Evolutionary conservation across 2,888 invertebrate genomes (phyloP), one percentile per base, ranked within the genome.

Genomic region (Oconnorella tubifera): DNA sequence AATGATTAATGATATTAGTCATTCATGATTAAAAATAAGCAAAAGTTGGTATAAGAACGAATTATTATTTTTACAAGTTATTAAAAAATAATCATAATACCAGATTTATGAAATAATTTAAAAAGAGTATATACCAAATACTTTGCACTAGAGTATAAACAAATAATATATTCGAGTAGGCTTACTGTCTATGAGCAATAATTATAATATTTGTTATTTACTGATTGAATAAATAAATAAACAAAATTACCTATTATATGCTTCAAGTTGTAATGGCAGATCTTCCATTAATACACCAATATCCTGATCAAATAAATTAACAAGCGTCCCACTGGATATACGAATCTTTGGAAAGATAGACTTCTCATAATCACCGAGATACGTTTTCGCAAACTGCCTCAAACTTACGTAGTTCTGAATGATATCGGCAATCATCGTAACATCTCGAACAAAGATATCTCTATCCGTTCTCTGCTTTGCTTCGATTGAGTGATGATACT

Each of bases 321-420:
- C 65, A 53, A 69, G 58, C 14, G 65, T 68, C 6, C 31, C 25
- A 1, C 67, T 53, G 1, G 69, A 57, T 0, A 33, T 63, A 32
- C 58, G 56, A 51, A 68, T 60, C 63, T 63, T 69, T 19, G 63
- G 64, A 33, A 69, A 61, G 29, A 50, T 62, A 1, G 69, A 69
- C 28, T 64, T 56, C 40, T 68, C 66, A 55, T 57, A 67, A 33
- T 68, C 68, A 6, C 64, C 66, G 19, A 68, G 59, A 48, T 66
- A 68, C 27, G 56, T 66, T 48, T 64, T 56, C 2, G 62, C 56
- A 49, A 68, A 68, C 32, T 50, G 59, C 10, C 68, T 49, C 59
- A 68, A 57, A 40, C 48, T 49, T n/a, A 28, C 32, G 61, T 67
- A 67, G 6, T 27, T 29, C 57, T 57, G 58, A 2, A 31, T n/a